These are phyloP conservation scores for Darevskia nairensis DNA, from an alignment of 2,797 vertebrate genomes.

Conservation along the genomic window DNA sequence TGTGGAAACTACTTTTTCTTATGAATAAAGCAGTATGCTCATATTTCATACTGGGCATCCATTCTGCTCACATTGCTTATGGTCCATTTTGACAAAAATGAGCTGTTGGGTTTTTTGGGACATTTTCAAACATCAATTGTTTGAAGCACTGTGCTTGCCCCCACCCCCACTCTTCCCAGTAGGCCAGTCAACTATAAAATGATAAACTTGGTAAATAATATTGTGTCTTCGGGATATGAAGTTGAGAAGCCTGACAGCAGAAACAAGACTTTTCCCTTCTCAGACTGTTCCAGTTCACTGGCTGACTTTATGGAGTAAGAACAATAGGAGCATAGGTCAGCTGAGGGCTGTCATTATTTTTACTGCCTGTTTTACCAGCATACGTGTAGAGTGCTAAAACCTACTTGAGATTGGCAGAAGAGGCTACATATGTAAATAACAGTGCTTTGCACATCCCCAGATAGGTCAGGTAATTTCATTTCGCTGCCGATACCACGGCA, in stretches of 20 bases:
- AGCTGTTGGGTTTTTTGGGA: neutral
- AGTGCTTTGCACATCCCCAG: slow-evolving; percentile 18
- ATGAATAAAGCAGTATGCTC: neutral
- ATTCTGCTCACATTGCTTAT: neutral
- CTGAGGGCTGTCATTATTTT: slow-evolving; percentile 54
- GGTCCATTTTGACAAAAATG: neutral
- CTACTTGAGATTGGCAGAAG: slow-evolving; percentile 3
- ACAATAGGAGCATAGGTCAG: slow-evolving; percentile 57
- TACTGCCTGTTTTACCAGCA: slow-evolving; percentile 29
- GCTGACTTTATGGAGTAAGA: slow-evolving; percentile 47
- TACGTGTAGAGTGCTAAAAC: slow-evolving; percentile 17
- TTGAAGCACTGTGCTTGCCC: slow-evolving; percentile 8
- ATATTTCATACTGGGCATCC: neutral
- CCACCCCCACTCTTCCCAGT: neutral
- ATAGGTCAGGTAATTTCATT: slow-evolving; percentile 33
- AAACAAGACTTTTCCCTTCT: slow-evolving; percentile 57
- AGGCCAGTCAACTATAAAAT: slow-evolving; percentile 49
- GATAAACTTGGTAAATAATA: slow-evolving; percentile 64
- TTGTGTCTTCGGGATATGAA: slow-evolving; percentile 40
- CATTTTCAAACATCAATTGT: slow-evolving; percentile 40
- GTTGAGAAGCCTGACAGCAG: slow-evolving; percentile 69
- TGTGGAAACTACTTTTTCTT: neutral
- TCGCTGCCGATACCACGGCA: slow-evolving; percentile 14
- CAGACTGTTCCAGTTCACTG: slow-evolving; percentile 66
- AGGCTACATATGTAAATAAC: neutral